Evolutionary conservation across 2,113 vertebrate species (phyloP).

Genomic region (Nycticryphes semicollaris): DNA sequence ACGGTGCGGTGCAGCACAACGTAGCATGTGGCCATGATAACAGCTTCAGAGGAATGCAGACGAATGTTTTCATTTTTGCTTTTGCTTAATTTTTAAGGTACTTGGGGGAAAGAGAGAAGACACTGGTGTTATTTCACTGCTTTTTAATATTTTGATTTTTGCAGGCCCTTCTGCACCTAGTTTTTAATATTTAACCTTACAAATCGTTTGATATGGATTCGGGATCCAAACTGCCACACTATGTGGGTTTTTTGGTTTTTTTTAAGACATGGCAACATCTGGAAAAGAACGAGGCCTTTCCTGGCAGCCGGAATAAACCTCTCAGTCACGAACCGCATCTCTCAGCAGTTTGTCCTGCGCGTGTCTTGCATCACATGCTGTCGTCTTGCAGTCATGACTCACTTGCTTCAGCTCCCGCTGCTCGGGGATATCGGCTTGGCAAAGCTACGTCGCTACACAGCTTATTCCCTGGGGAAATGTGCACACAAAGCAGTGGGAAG

Average conservation of each 20-base stretch:
- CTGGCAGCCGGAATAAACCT: background rate
- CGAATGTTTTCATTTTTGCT: background rate
- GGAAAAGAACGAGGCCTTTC: background rate
- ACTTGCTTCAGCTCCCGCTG: slow-evolving; percentile 45
- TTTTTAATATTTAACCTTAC: background rate
- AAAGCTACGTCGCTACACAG: background rate
- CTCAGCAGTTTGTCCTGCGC: slow-evolving; percentile 15
- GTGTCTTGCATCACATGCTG: slow-evolving; percentile 42
- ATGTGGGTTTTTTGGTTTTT: background rate
- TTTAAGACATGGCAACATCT: background rate
- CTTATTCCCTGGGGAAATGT: slow-evolving; percentile 20
- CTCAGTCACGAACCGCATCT: background rate
- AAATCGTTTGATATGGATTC: background rate
- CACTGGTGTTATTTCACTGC: background rate
- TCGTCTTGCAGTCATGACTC: slow-evolving; percentile 47
- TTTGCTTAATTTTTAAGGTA: background rate
- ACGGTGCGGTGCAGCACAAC: rapidly evolving
- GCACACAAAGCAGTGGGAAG: slow-evolving; percentile 27
- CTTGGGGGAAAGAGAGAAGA: background rate
- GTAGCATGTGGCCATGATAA: too few relatives aligned
- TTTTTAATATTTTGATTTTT: background rate
- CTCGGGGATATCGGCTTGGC: background rate
- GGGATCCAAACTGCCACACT: background rate
- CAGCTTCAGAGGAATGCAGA: background rate
- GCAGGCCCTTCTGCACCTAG: background rate